Conservation (phyloP, 2,888 invertebrate species). For the Synergus laeviventris region DNA sequence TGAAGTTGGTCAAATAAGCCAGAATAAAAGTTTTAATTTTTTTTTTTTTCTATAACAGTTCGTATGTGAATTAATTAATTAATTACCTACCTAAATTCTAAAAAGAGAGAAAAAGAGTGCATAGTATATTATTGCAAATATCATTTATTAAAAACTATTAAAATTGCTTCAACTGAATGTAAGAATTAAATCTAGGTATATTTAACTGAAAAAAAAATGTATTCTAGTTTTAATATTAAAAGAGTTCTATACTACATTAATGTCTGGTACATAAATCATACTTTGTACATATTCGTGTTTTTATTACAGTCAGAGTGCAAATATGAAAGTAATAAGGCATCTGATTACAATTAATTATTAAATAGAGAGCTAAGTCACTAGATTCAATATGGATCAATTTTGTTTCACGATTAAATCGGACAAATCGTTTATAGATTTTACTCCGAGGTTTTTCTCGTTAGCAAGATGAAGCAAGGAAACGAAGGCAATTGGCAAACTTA, state of each 20-base stretch:
- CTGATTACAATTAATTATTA: background rate
- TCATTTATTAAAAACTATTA: background rate
- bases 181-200: background rate
- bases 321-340: background rate
- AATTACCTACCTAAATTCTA: too few species aligned
- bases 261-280: background rate
- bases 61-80: background rate
- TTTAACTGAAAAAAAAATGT: background rate
- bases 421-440: conserved; percentile 54
- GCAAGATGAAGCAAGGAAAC: conserved; percentile 89
- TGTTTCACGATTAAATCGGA: conserved; percentile 60
- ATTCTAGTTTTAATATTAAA: background rate
- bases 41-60: too few species aligned
- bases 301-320: background rate
- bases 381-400: background rate
- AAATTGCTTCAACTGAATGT: background rate
- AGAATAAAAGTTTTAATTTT: background rate
- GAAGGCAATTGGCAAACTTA: conserved; percentile 87
- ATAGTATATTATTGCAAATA: background rate
- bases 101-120: too few species aligned
- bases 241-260: background rate
- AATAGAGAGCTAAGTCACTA: background rate
- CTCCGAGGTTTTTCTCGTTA: conserved; percentile 83
- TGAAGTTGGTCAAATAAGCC: background rate
- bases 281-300: conserved; percentile 1